Evolutionary conservation across 2,888 invertebrate species (phyloP).

Genomic region (Elmis aenea): DNA sequence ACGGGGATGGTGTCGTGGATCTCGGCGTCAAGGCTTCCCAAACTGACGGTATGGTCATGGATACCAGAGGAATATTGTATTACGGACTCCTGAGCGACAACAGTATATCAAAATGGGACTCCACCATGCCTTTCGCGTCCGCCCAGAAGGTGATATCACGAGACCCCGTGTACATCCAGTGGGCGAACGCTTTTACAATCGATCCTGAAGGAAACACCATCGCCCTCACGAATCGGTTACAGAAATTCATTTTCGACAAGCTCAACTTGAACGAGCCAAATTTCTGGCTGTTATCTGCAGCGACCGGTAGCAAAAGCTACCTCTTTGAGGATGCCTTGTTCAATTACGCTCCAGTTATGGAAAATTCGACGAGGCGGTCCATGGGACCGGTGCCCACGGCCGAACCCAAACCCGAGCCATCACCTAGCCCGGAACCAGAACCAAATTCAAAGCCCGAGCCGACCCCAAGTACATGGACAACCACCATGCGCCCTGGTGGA

Average conservation of each 20-base stretch:
- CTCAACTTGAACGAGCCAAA: conserved; percentile 58
- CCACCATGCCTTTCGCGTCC: conserved; percentile 51
- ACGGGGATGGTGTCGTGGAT: conserved; percentile 52
- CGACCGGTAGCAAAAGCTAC: conserved; percentile 60
- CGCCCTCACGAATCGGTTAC: conserved; percentile 63
- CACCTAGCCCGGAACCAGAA: too few relatives aligned
- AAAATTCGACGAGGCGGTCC: too few relatives aligned
- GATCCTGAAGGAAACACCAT: conserved; percentile 62
- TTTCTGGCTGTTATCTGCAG: conserved; percentile 61
- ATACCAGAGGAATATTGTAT: conserved; percentile 62
- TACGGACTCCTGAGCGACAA: conserved; percentile 65
- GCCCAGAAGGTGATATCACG: conserved; percentile 62
- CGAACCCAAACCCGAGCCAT: too few relatives aligned
- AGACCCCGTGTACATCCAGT: conserved; percentile 64
- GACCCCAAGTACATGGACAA: too few relatives aligned
- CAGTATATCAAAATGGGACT: conserved; percentile 68
- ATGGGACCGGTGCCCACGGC: too few relatives aligned
- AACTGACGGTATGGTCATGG: conserved; percentile 73
- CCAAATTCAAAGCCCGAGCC: too few relatives aligned
- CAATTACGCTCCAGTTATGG: background rate
- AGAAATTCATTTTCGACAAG: conserved; percentile 59
- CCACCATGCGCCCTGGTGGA: too few relatives aligned
- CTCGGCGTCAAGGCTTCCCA: conserved; percentile 62
- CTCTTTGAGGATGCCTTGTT: conserved; percentile 46
- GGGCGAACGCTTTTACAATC: conserved; percentile 68